These are phyloP conservation scores for Drosophila austrosaltans DNA, from an alignment of 2,888 invertebrate genomes.

Conservation along the genomic window DNA sequence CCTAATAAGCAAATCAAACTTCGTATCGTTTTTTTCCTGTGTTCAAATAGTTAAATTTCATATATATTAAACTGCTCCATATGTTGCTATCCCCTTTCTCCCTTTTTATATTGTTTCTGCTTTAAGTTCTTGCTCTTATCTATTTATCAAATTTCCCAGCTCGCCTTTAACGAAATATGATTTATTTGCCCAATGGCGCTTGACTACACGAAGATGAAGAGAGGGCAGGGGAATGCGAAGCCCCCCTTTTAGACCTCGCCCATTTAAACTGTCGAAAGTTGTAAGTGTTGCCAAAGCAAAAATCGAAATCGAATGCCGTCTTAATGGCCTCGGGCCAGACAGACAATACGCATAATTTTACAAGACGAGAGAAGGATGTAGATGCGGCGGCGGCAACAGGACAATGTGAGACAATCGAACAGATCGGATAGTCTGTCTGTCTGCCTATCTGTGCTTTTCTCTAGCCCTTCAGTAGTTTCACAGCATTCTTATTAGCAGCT, in stretches of 20 bases:
- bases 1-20: no score
- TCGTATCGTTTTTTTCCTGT: not conserved
- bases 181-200: slow-evolving; percentile 67
- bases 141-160: slow-evolving; percentile 59
- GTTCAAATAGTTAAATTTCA: not conserved
- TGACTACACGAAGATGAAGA: slow-evolving; percentile 19
- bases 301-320: slow-evolving; percentile 76
- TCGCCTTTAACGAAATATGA: slow-evolving; percentile 68
- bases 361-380: slow-evolving; percentile 38
- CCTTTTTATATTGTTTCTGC: slow-evolving; percentile 12
- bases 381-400: slow-evolving; percentile 24
- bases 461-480: not conserved
- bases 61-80: slow-evolving; percentile 14
- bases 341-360: slow-evolving; percentile 69
- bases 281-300: slow-evolving; percentile 72
- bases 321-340: slow-evolving; percentile 74
- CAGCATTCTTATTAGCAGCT: slow-evolving; percentile 60
- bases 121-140: slow-evolving; percentile 52
- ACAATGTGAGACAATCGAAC: slow-evolving; percentile 26
- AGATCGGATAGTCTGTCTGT: slow-evolving; percentile 47
- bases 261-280: slow-evolving; percentile 80
- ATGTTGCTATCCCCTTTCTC: not conserved
- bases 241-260: slow-evolving; percentile 21
- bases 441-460: slow-evolving; percentile 37
- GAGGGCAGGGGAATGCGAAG: no score